These are phyloP conservation scores for Penaeus vannamei DNA, from an alignment of 1,140 invertebrate genomes.

Conservation along the genomic window DNA sequence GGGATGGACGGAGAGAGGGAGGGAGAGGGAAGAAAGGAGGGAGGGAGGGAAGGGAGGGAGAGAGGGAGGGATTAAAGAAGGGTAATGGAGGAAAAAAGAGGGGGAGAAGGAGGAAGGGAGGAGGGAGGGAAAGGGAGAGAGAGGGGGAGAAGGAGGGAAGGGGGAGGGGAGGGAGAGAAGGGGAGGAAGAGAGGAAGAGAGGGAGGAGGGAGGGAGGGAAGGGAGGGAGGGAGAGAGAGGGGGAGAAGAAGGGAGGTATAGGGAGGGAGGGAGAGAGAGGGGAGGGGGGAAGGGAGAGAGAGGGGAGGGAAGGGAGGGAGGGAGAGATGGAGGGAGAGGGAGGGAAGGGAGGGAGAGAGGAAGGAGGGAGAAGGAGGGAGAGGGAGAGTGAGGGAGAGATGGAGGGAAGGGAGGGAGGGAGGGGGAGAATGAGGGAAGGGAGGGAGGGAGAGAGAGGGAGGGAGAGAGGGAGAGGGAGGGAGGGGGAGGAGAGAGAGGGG, in stretches of 20 bases:
- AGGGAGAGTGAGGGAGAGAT: neutral
- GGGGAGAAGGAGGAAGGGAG: too few species aligned
- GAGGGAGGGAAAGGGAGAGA: neutral
- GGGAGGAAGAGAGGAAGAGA: conserved; percentile 10
- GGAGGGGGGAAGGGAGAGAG: too few species aligned
- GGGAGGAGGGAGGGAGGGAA: conserved; percentile 1
- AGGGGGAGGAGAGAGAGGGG: neutral
- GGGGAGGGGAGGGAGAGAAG: conserved; percentile 1
- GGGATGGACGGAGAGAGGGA: conserved; percentile 3
- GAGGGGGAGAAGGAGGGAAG: neutral
- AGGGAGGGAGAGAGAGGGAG: too few species aligned
- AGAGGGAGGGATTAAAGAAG: neutral
- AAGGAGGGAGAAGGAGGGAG: conserved; percentile 10
- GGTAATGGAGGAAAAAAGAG: too few species aligned
- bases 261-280: conserved; percentile 3
- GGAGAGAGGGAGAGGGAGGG: neutral
- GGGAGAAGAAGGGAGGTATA: neutral
- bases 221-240: conserved; percentile 2
- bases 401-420: neutral
- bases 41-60: conserved; percentile 9
- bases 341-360: too few species aligned
- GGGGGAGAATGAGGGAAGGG: too few species aligned
- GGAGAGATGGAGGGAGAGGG: neutral
- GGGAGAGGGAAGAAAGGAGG: conserved; percentile 9
- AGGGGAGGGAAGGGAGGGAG: neutral